A percentile compares a stretch with the other conserved stretches of the same genome.
phyloP scores from a whole-genome alignment of 2,888 invertebrate genomes.

The Calliphora vomitoria region DNA sequence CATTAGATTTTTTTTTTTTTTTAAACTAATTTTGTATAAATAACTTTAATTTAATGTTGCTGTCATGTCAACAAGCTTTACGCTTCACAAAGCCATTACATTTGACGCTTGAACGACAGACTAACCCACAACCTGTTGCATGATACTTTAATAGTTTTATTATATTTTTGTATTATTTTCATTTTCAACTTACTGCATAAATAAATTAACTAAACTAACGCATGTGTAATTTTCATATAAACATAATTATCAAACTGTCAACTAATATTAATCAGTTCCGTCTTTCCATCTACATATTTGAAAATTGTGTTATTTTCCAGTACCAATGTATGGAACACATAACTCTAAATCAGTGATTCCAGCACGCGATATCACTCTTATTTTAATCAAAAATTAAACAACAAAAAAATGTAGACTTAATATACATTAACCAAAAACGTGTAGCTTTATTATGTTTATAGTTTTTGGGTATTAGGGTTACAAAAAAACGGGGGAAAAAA shows the following conservation, averaged over 20 bases:
- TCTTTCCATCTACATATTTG: slow-evolving; percentile 73
- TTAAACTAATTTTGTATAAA: too few relatives aligned
- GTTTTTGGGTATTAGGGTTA: not conserved
- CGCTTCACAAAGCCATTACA: slow-evolving; percentile 50
- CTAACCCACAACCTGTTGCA: slow-evolving; percentile 61
- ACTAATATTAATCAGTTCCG: slow-evolving; percentile 76
- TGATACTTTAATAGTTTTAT: slow-evolving; percentile 45
- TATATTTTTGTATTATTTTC: not conserved
- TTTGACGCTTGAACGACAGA: slow-evolving; percentile 59
- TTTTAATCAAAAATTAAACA: not conserved
- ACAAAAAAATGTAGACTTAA: slow-evolving; percentile 6
- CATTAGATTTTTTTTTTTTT: too few relatives aligned
- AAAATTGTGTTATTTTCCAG: slow-evolving; percentile 29
- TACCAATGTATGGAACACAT: not conserved
- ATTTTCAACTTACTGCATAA: slow-evolving; percentile 8
- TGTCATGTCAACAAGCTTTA: slow-evolving; percentile 56
- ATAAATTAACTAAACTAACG: slow-evolving; percentile 32
- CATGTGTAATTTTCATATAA: slow-evolving; percentile 70
- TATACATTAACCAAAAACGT: slow-evolving; percentile 16
- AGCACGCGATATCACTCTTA: slow-evolving; percentile 74
- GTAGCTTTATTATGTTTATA: not conserved
- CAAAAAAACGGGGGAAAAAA: not conserved
- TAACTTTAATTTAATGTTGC: slow-evolving; percentile 15
- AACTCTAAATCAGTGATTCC: slow-evolving; percentile 73
- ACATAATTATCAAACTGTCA: slow-evolving; percentile 74